Conservation (phyloP, 2,888 invertebrate species). For the Cryptophagus acutangulus region DNA sequence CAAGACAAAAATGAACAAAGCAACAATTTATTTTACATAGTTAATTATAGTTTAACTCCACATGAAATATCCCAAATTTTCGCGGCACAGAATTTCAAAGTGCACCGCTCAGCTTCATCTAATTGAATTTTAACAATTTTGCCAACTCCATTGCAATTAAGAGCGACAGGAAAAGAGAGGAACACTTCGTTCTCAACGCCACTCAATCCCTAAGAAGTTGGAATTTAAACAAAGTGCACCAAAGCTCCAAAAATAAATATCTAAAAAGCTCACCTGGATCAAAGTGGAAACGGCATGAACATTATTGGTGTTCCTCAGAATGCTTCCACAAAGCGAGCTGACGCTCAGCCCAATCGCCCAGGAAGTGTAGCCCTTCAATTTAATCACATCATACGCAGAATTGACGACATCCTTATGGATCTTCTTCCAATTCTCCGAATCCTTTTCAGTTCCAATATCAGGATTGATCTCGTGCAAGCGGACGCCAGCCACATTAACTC, state of each 20-base stretch:
- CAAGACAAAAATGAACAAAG: too few species aligned
- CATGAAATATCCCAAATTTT: too few species aligned
- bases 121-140: constrained; percentile 20
- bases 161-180: constrained; percentile 25
- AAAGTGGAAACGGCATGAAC: constrained; percentile 76
- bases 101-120: constrained; percentile 20
- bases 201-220: constrained; percentile 23
- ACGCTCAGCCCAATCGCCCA: constrained; percentile 86
- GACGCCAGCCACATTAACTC: constrained; percentile 88
- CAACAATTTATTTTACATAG: too few species aligned
- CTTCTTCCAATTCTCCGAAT: constrained; percentile 74
- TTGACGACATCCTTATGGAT: constrained; percentile 78
- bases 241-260: not conserved
- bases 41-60: too few species aligned
- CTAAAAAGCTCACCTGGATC: constrained; percentile 56
- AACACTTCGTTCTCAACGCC: constrained; percentile 30
- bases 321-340: constrained; percentile 63
- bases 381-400: constrained; percentile 84
- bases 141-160: constrained; percentile 22
- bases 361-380: constrained; percentile 83
- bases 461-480: constrained; percentile 74
- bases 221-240: not conserved
- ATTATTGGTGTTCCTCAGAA: constrained; percentile 67
- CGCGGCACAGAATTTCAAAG: constrained; percentile 11
- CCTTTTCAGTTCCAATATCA: constrained; percentile 63